phyloP scores from a whole-genome alignment of 2,113 vertebrate species.

The Chascanopsetta lugubris region DNA sequence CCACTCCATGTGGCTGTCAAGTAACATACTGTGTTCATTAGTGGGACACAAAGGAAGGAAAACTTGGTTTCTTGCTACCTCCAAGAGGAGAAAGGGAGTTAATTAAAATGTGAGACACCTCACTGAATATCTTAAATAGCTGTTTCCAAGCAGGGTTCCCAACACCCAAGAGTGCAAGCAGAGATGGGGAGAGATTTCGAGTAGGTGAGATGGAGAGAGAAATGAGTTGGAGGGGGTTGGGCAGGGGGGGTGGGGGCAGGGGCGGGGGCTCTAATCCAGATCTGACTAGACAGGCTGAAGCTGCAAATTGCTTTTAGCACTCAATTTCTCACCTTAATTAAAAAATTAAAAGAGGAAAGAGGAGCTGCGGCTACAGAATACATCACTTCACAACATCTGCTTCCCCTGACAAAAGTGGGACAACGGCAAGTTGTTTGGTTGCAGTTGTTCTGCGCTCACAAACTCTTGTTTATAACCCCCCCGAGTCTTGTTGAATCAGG shows the following conservation, averaged over 20 bases:
- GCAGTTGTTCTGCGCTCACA: not conserved
- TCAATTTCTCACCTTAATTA: conserved; percentile 81
- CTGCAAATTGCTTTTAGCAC: conserved; percentile 83
- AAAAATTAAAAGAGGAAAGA: conserved; percentile 44
- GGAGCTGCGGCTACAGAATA: conserved; percentile 46
- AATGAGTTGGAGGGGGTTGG: conserved; percentile 42
- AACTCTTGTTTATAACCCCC: conserved; percentile 15
- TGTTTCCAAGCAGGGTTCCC: conserved; percentile 48
- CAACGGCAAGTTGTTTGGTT: conserved; percentile 25
- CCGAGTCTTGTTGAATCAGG: conserved; percentile 38
- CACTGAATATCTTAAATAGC: conserved; percentile 66
- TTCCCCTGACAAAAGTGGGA: conserved; percentile 47
- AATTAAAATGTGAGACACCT: conserved; percentile 71
- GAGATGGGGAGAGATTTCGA: conserved; percentile 26
- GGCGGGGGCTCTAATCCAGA: conserved; percentile 45
- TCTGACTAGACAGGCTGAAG: conserved; percentile 60
- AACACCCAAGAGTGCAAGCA: conserved; percentile 42
- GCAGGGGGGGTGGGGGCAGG: conserved; percentile 33
- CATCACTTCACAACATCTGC: conserved; percentile 55
- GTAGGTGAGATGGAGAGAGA: conserved; percentile 42
- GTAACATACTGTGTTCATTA: conserved; percentile 29
- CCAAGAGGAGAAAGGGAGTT: conserved; percentile 51
- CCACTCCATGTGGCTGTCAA: not conserved
- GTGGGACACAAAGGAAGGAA: conserved; percentile 38
- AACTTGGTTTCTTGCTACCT: conserved; percentile 37